Base-by-base conservation (phyloP, 2,797 vertebrate genomes). In the Urophycis tenuis region DNA sequence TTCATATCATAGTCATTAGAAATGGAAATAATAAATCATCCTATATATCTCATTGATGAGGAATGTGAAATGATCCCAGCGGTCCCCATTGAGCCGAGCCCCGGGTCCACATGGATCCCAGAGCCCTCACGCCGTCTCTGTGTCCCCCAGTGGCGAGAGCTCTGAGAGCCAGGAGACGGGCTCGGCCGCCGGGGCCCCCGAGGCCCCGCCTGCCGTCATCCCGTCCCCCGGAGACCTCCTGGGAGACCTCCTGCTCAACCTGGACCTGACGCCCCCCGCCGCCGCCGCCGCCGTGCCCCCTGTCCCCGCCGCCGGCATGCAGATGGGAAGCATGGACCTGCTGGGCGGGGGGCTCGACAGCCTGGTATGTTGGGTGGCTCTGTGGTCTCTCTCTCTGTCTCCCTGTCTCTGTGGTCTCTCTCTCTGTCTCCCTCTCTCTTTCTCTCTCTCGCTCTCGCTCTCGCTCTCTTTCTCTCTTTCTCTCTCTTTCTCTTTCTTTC, bases 181-280 rank as follows among this genome's bases (percentile, higher is more conserved):
- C 7, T 41, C 93, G 35, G 88, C 0, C 77, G 92, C 90, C 14
- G 95, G 85, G 11, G 87, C 90, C 0, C 71, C 91, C 0, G 97
- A 98, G 83, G 85, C 90, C 0, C 92, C 96, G 14, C 92, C 95
- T 0, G 93, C 96, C 0, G 95, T 97, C 80, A 97, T 99, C 86
- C 96, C 96, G 1, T 91, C 95, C 0, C 97, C 97, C 83, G 96
- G 95, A 0, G 96, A 98, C 86, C 95, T 98, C 39, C 89, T 99
- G 29, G 96, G 97, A 0, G 97, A 99, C 88, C 93, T n/a, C n/a
- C n/a, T 99, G 72, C 93, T 99, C 69, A 98, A 98, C 90, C 92
- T 99, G 81, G 97, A 99, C 86, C 90, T 99, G 30, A 95, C 95
- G 0, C 95, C 96, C 0, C 97, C 53, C 53, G 25, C 45, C n/a